Percentiles rank a stretch among this genome's conserved stretches.
Conservation (phyloP, 2,797 vertebrate genomes). For the Oophaga sylvatica region DNA sequence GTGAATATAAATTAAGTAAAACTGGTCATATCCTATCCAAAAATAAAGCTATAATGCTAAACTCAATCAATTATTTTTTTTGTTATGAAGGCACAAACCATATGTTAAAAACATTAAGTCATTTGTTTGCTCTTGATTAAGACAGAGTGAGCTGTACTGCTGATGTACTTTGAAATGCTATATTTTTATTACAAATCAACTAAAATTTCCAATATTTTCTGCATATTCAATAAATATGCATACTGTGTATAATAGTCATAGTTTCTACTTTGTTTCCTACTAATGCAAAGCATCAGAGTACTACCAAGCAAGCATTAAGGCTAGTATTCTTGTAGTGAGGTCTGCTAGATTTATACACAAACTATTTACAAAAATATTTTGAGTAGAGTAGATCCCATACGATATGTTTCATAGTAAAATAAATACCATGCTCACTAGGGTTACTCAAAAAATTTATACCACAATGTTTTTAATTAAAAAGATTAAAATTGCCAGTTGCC, state of each 20-base stretch:
- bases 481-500: no score
- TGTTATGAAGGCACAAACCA: background rate
- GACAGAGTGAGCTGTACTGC: background rate
- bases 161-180: background rate
- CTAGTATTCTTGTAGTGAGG: no score
- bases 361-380: no score
- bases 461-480: no score
- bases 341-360: no score
- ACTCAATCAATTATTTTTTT: constrained; percentile 10
- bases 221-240: background rate
- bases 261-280: no score
- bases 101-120: background rate
- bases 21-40: constrained; percentile 24
- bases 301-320: no score
- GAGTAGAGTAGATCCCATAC: no score
- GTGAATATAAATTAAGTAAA: constrained; percentile 19
- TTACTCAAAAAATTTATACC: no score
- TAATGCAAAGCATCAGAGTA: no score
- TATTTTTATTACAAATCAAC: background rate
- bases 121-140: constrained; percentile 3
- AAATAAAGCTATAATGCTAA: constrained; percentile 30
- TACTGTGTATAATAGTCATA: background rate
- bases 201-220: background rate
- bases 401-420: no score
- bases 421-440: no score